Evolutionary conservation across 2,888 invertebrate genomes (phyloP), one percentile per base, ranked within the genome.

Genomic region (Chorisops tibialis): DNA sequence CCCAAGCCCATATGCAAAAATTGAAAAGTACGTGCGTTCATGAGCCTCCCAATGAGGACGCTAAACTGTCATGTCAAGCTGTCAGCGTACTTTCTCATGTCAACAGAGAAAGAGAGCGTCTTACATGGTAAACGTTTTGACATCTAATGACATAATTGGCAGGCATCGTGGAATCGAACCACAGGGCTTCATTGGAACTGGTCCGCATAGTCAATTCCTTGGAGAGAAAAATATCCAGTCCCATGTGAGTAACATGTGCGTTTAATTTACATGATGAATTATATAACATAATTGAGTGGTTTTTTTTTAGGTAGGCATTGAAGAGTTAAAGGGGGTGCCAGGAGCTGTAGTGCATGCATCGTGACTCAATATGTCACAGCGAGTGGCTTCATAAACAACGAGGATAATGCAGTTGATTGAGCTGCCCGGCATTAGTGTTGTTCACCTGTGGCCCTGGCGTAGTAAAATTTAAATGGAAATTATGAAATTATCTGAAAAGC

Each of bases 251-350:
- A 43, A 54, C 54, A 54, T 54, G 54, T 54, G 54, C 54, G 41
- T 54, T 54, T 54, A 54, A 54, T 54, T 54, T 54, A 43, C 54
- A 54, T 54, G 54, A 39, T 39, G n/a, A n/a, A n/a, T n/a, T n/a
- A n/a, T n/a, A n/a, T n/a, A n/a, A n/a, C n/a, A 54, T 41, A 54
- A 22, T 16, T 19, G 51, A 16, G 9, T 51, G 9, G 16, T 21
- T 16, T 51, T 21, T 12, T 54, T 22, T 37, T 21, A 24, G 39
- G 24, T 4, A 12, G 18, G 5, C 7, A 2, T 21, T 16, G 16
- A 19, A 9, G 4, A 38, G 39, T 39, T 19, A 21, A 52, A 39
- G 12, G 38, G 38, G 30, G 9, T 14, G 52, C 39, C 21, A 18
- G 19, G 4, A 22, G 7, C 9, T 4, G 9, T 16, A 22, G 22